Evolutionary conservation across 64 coral and sea anemone genomes (phyloP).

Genomic region (Cladopsammia gracilis): DNA sequence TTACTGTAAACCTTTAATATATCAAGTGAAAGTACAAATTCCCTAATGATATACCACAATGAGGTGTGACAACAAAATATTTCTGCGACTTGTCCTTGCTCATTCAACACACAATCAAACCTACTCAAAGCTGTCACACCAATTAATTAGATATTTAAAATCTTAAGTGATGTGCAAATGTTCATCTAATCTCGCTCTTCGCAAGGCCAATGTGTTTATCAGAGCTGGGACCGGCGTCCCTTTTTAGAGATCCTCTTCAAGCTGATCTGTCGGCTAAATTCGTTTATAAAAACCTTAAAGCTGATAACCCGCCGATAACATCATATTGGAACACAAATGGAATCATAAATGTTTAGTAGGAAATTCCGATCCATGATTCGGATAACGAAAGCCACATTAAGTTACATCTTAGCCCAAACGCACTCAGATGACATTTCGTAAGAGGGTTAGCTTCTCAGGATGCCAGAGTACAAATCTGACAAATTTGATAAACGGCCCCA

Average conservation of each 20-base stretch:
- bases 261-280: not conserved
- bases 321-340: not conserved
- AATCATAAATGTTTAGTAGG: not conserved
- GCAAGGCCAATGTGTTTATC: constrained; percentile 41
- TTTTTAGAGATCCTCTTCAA: not conserved
- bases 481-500: too few relatives aligned
- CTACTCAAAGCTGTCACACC: constrained; percentile 11
- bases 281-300: constrained; percentile 16
- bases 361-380: not conserved
- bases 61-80: not conserved
- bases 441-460: too few relatives aligned
- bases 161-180: constrained; percentile 31
- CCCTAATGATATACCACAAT: not conserved
- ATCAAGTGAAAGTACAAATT: too few relatives aligned
- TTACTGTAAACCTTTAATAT: too few relatives aligned
- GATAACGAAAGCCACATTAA: not conserved
- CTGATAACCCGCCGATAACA: not conserved
- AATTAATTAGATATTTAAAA: constrained; percentile 53
- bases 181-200: constrained; percentile 5
- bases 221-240: not conserved
- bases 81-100: not conserved
- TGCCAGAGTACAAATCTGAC: too few relatives aligned
- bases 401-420: not conserved
- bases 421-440: too few relatives aligned
- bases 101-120: constrained; percentile 32